Percentiles rank a stretch among this genome's conserved stretches.
phyloP scores from a whole-genome alignment of 2,113 vertebrate species.

The Muntiacus muntjak region DNA sequence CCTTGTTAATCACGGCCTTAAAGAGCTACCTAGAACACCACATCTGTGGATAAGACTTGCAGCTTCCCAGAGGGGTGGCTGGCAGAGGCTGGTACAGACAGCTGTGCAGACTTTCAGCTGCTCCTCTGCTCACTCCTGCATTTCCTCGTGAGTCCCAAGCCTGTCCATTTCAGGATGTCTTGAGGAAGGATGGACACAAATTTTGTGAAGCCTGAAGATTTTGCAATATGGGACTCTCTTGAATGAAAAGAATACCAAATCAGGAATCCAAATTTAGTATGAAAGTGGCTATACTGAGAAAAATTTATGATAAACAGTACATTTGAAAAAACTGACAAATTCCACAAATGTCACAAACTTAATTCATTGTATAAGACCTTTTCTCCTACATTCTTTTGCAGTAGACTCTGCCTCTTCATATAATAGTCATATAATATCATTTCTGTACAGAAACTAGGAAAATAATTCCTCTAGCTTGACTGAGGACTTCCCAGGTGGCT shows the following conservation, averaged over 20 bases:
- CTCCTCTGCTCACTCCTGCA: not conserved
- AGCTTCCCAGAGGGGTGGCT: not conserved
- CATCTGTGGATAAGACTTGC: not conserved
- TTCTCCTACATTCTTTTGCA: not conserved
- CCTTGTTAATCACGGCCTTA: not conserved
- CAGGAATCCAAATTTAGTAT: not conserved
- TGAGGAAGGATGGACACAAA: not conserved
- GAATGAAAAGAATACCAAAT: not conserved
- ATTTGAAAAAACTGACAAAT: slow-evolving; percentile 34
- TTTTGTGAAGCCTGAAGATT: not conserved
- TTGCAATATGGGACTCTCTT: not conserved
- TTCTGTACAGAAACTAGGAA: not conserved
- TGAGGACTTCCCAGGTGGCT: not conserved
- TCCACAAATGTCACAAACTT: slow-evolving; percentile 6
- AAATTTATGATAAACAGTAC: not conserved
- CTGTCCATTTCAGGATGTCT: not conserved
- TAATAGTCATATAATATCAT: not conserved
- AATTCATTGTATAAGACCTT: not conserved
- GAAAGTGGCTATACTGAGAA: not conserved
- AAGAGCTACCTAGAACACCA: not conserved
- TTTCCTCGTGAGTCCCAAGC: not conserved
- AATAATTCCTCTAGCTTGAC: not conserved
- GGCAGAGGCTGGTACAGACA: not conserved
- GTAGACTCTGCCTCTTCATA: not conserved
- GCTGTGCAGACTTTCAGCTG: not conserved